Base-by-base conservation (phyloP, 2,797 vertebrate genomes). In the Pipistrellus kuhlii region DNA sequence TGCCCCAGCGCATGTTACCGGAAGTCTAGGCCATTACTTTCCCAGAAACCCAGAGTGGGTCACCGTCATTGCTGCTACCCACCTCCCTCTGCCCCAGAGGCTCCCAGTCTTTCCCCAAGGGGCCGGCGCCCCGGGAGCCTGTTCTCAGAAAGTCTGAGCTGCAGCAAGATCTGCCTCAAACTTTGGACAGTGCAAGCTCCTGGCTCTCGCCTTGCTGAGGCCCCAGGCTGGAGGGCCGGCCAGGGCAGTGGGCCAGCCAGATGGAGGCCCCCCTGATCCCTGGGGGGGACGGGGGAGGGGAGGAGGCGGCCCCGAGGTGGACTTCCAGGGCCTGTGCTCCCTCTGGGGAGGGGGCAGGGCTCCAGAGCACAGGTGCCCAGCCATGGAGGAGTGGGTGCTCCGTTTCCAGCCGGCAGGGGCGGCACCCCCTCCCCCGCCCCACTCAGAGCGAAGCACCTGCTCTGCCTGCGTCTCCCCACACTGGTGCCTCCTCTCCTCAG, bases 31-130 rank as follows among this genome's bases (percentile, higher is more conserved):
- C 30, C 32, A 44, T 69, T 41, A 17, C 32, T 25, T 90, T 27
- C n/a, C 44, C 12, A 6, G 64, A 66, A 75, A 32, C n/a, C 35
- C 35, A 8, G 1, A 21, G 27, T 5, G 2, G 62, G 13, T 32
- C 35, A 48, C 17, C 18, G 69, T 68, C 53, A 32, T 23, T 55
- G n/a, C 23, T 57, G 35, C 73, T 20, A 1, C 10, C 11, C 4
- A n/a, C 48, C 14, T 1, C 0, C 8, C 4, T 21, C 38, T 20
- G 11, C 66, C 48, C 0, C 0, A 25, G 32, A 76, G 41, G 48
- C 71, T 51, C 57, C 18, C 11, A 1, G 13, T 10, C 18, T 27
- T 27, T 30, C 15, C 30, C 9, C 21, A 4, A 35, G 59, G 35
- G 90, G 62, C 73, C 0, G 17, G 0, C 18, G 18, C 51, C 35